Conservation (phyloP, 2,888 invertebrate species). For the Scelioninae gen. 2 region DNA sequence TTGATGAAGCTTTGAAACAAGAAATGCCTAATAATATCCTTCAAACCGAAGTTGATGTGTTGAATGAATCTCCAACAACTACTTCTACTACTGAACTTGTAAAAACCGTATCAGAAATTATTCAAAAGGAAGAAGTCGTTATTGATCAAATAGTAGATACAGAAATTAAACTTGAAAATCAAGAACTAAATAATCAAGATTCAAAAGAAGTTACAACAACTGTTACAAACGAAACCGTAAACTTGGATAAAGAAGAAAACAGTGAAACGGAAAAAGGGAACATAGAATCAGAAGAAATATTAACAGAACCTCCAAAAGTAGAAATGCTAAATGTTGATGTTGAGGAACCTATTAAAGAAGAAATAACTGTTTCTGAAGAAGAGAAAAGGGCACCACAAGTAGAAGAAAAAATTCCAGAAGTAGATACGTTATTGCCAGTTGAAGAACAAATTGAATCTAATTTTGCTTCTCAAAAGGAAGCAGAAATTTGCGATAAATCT, state of each 20-base stretch:
- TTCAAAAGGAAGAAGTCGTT: neutral
- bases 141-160: slow-evolving; percentile 38
- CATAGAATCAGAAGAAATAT: neutral
- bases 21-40: neutral
- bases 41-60: neutral
- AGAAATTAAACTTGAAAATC: slow-evolving; percentile 21
- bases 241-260: neutral
- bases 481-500: neutral
- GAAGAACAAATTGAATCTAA: neutral
- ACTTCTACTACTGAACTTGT: neutral
- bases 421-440: neutral
- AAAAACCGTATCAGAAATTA: neutral
- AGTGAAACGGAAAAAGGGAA: neutral
- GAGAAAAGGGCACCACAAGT: neutral
- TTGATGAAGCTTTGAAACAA: neutral
- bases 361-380: neutral
- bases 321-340: slow-evolving; percentile 27
- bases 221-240: neutral
- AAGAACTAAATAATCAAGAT: slow-evolving; percentile 34
- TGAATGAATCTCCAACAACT: neutral
- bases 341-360: slow-evolving; percentile 3
- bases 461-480: neutral
- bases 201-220: slow-evolving; percentile 8
- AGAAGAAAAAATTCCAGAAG: neutral
- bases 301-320: too few relatives aligned